Conservation (phyloP, 1,140 invertebrate genomes). For the Andrena cerasifolii region DNA sequence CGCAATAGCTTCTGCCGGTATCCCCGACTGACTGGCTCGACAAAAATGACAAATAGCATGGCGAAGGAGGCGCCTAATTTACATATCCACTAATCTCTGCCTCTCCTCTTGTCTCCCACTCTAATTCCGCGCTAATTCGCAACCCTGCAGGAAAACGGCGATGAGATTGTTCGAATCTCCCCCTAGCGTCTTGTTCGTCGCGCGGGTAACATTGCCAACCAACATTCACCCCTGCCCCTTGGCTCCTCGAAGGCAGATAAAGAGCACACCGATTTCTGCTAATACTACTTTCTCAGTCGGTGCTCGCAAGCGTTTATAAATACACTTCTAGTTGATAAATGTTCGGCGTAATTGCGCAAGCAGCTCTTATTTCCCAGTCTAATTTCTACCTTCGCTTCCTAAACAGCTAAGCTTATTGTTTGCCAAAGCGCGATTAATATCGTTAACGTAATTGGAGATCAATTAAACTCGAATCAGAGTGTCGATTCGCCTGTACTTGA, state of each 20-base stretch:
- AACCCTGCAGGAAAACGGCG: constrained; percentile 61
- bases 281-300: constrained; percentile 28
- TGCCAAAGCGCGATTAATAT: constrained; percentile 50
- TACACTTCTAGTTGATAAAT: too few species aligned
- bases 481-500: constrained; percentile 62
- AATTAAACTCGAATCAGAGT: constrained; percentile 79
- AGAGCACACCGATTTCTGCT: constrained; percentile 27
- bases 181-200: constrained; percentile 41
- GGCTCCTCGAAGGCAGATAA: constrained; percentile 12
- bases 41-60: constrained; percentile 73
- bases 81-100: constrained; percentile 71
- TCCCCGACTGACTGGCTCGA: constrained; percentile 36
- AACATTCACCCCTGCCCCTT: constrained; percentile 39
- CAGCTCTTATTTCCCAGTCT: too few species aligned
- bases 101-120: constrained; percentile 55
- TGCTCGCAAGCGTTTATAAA: background rate
- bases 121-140: constrained; percentile 68
- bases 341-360: too few species aligned
- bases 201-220: constrained; percentile 27
- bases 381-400: too few species aligned
- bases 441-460: constrained; percentile 51
- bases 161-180: constrained; percentile 64
- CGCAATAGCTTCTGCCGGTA: background rate
- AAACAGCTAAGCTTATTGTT: background rate
- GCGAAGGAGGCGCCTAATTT: constrained; percentile 69